Evolutionary conservation across 2,113 vertebrate species (phyloP).

Genomic region (Orientallactaga bullata): DNA sequence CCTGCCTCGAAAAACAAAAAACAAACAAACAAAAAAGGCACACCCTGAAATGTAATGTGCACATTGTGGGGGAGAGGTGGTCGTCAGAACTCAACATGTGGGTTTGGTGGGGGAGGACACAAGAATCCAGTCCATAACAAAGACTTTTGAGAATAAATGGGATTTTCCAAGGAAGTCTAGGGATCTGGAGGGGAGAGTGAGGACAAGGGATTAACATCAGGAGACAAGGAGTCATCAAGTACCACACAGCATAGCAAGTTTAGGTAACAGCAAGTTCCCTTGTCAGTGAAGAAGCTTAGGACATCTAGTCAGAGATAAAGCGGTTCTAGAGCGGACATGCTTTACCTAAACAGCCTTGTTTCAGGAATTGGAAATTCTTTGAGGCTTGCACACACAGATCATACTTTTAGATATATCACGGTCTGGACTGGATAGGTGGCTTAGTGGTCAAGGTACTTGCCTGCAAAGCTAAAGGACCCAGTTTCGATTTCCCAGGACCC

Average conservation of each 20-base stretch:
- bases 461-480: too few species aligned
- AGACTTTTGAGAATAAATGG: background rate
- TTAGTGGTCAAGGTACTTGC: too few species aligned
- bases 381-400: conserved; percentile 17
- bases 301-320: background rate
- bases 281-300: background rate
- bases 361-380: conserved; percentile 17
- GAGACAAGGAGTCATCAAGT: background rate
- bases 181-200: background rate
- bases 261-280: background rate
- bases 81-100: background rate
- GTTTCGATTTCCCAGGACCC: too few species aligned
- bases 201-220: background rate
- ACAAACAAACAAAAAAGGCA: too few species aligned
- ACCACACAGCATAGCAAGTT: background rate
- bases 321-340: background rate
- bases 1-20: too few species aligned
- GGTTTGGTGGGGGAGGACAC: background rate
- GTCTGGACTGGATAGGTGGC: too few species aligned
- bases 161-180: background rate
- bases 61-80: background rate
- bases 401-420: background rate
- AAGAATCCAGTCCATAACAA: background rate
- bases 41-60: background rate
- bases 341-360: conserved; percentile 14